Evolutionary conservation across 2,797 vertebrate species (phyloP), one percentile per base, ranked within the genome.

Genomic region (Acridotheres tristis): DNA sequence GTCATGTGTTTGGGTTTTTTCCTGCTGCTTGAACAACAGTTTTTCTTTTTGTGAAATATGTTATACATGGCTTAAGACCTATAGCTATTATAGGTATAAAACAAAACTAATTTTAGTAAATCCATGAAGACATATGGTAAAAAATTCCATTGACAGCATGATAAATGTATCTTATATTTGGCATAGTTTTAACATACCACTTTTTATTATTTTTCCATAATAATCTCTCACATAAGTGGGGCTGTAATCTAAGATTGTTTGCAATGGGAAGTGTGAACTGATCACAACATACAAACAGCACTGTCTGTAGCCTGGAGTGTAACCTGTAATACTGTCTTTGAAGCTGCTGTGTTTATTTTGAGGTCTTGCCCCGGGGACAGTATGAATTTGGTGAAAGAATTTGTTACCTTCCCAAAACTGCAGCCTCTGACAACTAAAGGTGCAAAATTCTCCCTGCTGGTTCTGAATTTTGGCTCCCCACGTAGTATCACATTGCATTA

Each of bases 131-230:
- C 81, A 89, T 78, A 57, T 86, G 76, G 74, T 85, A 82, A 94
- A 65, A 90, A 96, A 92, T 91, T 93, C 82, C 80, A 85, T 5
- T 17, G 77, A 81, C 82, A 92, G 77, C 63, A 90, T 92, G 84
- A 91, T 94, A 91, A 93, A 96, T 94, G 63, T 51, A n/a, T 81
- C 71, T 89, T 95, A 61, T 54, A 91, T 89, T 95, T 96, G 92
- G 91, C 91, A 82, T 69, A 76, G 61, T 8, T 85, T 88, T 84
- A 92, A 62, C 88, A 92, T 95, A 89, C 73, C 67, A 79, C 36
- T 88, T 92, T 94, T 87, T 40, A 90, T 95, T 95, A 30, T 95
- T 94, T 95, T 95, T 89, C 91, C 81, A 68, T 67, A 7, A 67
- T 69, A 71, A 32, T 59, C 40, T 90, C 59, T 92, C 67, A 42